Evolutionary conservation across 2,113 vertebrate species (phyloP), one percentile per base, ranked within the genome.

Genomic region (Apaloderma vittatum): DNA sequence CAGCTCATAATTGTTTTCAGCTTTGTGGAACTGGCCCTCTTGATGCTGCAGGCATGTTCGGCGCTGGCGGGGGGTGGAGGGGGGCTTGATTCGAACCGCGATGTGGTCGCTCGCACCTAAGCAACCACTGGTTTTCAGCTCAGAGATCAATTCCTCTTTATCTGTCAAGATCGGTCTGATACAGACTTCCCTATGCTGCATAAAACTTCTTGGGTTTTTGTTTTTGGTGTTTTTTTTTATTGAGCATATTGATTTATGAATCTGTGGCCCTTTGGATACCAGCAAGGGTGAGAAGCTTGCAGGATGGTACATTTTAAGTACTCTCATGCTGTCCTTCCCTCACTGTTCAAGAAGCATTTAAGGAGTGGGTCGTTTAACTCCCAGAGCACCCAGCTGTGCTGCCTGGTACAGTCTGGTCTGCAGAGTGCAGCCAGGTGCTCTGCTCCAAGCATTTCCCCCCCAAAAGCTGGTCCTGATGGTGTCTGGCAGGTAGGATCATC

Each of bases 1-100:
- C 94, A 96, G 95, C 91, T 54, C 37, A 3, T 29, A 65, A 96
- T 96, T 96, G 95, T 96, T 85, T 24, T 59, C 93, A 40, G 86
- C 76, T 29, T 4, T 55, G 79, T 27, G 58, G 80, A 87, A 81
- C 51, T 23, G 65, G 86, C 27, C 95, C 0, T 10, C 57, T 91
- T 11, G 2, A 70, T 86, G 94, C 82, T 1, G 4, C 68, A 79
- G 37, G 66, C 71, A 3, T 3, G 46, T 30, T 91, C 4, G 2
- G 51, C 36, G 0, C 34, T 2, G 2, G 22, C 13, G 23, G 37
- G 19, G 19, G 27, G 36, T 40, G 40, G 40, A 40, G 40, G 32
- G 87, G 58, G 43, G 58, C 80, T 84, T 2, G 0, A 29, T 67
- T 66, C 6, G 13, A 78, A 63, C 72, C 80, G 21, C 1, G 1